Conservation (phyloP, 2,797 vertebrate species). For the Vireo griseus region DNA sequence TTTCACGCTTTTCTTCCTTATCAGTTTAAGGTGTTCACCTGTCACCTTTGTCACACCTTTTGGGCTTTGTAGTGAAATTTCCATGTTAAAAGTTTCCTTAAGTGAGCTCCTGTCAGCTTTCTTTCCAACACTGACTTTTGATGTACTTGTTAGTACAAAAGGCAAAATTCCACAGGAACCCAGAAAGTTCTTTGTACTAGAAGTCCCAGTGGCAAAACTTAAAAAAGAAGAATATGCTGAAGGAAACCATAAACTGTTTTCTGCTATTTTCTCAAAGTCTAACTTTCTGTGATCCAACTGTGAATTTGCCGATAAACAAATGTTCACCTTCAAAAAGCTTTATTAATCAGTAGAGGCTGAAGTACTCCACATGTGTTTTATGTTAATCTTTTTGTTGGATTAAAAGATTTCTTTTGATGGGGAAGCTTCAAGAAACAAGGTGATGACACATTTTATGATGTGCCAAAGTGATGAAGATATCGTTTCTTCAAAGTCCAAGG, state of each 20-base stretch:
- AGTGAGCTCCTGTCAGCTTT: slow-evolving; percentile 1
- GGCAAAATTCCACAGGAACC: background rate
- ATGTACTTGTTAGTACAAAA: slow-evolving; percentile 20
- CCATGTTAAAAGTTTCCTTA: slow-evolving; percentile 3
- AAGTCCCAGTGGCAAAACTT: background rate
- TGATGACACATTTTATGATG: background rate
- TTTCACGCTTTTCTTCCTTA: background rate
- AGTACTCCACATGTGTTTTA: background rate
- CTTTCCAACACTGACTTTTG: background rate
- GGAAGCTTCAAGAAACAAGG: background rate
- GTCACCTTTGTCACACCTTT: background rate
- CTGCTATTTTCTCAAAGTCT: background rate
- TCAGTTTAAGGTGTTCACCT: background rate
- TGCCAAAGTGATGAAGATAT: background rate
- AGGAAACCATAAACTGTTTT: background rate
- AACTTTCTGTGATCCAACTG: background rate
- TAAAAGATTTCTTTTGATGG: background rate
- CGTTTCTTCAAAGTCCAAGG: background rate
- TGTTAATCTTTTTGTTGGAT: background rate
- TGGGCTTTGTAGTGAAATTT: background rate
- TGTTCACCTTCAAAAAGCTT: background rate
- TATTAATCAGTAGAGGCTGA: background rate
- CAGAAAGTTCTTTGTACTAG: background rate
- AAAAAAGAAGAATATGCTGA: background rate
- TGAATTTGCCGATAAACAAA: background rate